Conservation (phyloP, 2,797 vertebrate genomes). For the Centropyge bicolor region DNA sequence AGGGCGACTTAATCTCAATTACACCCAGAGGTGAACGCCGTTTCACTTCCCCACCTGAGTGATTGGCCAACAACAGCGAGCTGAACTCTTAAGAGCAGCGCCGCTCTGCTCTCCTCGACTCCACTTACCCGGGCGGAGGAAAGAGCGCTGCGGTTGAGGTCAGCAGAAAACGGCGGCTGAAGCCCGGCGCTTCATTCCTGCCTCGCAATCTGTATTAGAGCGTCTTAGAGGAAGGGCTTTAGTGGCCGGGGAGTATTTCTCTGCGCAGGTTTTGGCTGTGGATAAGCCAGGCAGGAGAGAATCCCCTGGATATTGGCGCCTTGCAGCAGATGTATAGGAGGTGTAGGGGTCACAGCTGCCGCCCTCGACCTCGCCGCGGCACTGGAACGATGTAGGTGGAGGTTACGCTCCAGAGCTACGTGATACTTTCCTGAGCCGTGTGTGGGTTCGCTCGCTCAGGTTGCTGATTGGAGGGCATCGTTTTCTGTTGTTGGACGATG, state of each 20-base stretch:
- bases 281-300: slow-evolving; percentile 65
- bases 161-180: slow-evolving; percentile 60
- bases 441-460: slow-evolving; percentile 2
- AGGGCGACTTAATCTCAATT: slow-evolving; percentile 65
- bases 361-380: slow-evolving; percentile 38
- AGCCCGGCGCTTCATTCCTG: slow-evolving; percentile 61
- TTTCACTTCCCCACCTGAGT: slow-evolving; percentile 62
- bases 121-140: slow-evolving; percentile 34
- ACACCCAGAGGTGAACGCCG: slow-evolving; percentile 65
- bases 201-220: slow-evolving; percentile 75
- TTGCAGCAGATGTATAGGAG: slow-evolving; percentile 9
- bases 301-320: slow-evolving; percentile 49
- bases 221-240: slow-evolving; percentile 69
- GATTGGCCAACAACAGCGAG: slow-evolving; percentile 41
- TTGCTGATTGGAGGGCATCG: background rate
- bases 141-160: slow-evolving; percentile 50
- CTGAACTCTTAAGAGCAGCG: slow-evolving; percentile 34
- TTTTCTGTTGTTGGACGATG: background rate
- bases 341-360: slow-evolving; percentile 46
- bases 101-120: slow-evolving; percentile 41
- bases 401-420: slow-evolving; percentile 30
- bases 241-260: slow-evolving; percentile 59
- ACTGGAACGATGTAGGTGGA: slow-evolving; percentile 38
- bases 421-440: slow-evolving; percentile 1
- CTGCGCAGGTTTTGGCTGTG: slow-evolving; percentile 51